Conservation (phyloP, 1,140 invertebrate species). For the Belonocnema kinseyi region DNA sequence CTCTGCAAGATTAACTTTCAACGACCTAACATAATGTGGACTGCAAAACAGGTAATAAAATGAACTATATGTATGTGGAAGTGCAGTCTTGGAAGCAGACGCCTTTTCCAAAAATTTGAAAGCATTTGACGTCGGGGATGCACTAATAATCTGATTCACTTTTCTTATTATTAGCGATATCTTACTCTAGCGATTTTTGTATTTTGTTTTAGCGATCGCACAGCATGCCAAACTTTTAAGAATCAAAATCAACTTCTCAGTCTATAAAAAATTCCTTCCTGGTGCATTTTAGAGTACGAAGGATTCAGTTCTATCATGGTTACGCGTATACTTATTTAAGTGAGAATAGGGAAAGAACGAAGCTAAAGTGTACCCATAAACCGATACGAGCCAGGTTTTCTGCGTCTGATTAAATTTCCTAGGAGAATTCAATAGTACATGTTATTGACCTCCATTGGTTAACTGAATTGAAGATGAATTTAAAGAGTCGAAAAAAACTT, state of each 20-base stretch:
- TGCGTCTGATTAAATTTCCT: not conserved
- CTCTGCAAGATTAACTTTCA: not conserved
- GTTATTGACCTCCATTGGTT: not conserved
- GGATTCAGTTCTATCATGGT: slow-evolving; percentile 21
- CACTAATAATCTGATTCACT: not conserved
- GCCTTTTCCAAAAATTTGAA: not conserved
- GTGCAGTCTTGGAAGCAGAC: slow-evolving; percentile 11
- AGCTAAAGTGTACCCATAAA: slow-evolving; percentile 12
- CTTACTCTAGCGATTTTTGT: not conserved
- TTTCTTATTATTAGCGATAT: not conserved
- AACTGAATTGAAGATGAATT: not conserved
- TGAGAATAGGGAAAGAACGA: not conserved
- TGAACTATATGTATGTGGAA: not conserved
- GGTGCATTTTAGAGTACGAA: slow-evolving; percentile 10
- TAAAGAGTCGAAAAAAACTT: too few relatives aligned
- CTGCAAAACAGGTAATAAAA: slow-evolving; percentile 10
- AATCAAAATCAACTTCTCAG: slow-evolving; percentile 22
- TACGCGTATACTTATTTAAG: not conserved
- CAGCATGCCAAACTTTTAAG: not conserved
- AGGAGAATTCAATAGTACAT: not conserved
- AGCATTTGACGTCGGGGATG: not conserved
- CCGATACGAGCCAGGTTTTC: not conserved
- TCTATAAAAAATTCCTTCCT: slow-evolving; percentile 8
- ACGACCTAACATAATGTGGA: not conserved
- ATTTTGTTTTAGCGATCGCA: slow-evolving; percentile 3